Evolutionary conservation across 2,113 vertebrate species (phyloP), one percentile per base, ranked within the genome.

Genomic region (Aplodontia rufa): DNA sequence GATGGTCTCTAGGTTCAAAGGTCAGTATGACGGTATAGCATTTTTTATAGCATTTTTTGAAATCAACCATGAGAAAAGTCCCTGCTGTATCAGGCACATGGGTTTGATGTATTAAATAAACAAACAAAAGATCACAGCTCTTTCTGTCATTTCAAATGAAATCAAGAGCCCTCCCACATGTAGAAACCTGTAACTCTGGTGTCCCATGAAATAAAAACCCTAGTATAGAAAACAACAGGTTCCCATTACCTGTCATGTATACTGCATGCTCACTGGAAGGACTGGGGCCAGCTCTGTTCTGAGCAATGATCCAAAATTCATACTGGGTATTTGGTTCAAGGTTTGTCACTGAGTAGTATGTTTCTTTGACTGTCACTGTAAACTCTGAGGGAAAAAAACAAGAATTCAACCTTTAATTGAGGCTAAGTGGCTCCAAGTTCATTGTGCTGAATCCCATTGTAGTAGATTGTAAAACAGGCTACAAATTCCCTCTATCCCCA

Each of bases 301-400:
- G 98, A 37, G 99, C 99, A 6, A 98, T 99, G 93, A 99, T 99
- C 99, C 99, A 99, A 91, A 99, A 99, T 96, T 99, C 99, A 60
- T 99, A 99, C 96, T 99, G 99, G 32, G 99, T 99, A 7, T 99
- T 99, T 0, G 99, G 99, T 95, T 98, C 94, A 93, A 99, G 98
- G 30, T 99, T 97, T 42, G 76, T 98, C 94, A 99, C 99, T 1
- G 98, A 99, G 98, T 99, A 99, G 92, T 99, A 99, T 0, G 99
- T 99, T 98, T 99, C 99, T 97, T 99, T 99, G 96, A 99, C 98
- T 45, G 98, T 99, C 20, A 99, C 76, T 22, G 97, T 98, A 49
- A 97, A 98, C 32, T 98, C 99, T 99, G 94, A 85, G 3, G 47
- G 32, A 84, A 20, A 97, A 19, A 75, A 79, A 55, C 66, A 96